Base-by-base conservation (phyloP, 2,113 vertebrate species). In the Urocolius indicus region DNA sequence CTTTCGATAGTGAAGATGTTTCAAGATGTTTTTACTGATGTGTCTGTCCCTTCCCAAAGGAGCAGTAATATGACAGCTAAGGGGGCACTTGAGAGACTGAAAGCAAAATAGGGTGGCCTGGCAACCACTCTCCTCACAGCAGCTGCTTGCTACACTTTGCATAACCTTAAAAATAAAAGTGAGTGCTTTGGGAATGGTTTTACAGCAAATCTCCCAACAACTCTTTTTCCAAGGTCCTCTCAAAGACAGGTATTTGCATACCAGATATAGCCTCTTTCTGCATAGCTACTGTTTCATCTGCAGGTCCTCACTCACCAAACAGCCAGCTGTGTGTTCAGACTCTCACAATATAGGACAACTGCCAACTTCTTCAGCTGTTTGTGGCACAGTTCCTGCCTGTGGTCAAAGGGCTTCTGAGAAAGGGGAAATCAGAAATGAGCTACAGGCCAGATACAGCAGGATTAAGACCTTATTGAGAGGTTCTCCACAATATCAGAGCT, bases 1-100 rank as follows among this genome's bases (percentile, higher is more conserved):
- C 46, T 77, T 71, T 0, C 7, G 75, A 6, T 63, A 76, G 22
- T 0, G 2, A 88, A 49, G 49, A 41, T 5, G 5, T 52, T 68
- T n/a, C 0, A 2, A 81, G 55, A 2, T 6, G 0, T 27, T 90
- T 57, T 73, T 19, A 73, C 14, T 24, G 24, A 21, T 3, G 16
- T 18, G 6, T 7, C 59, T 3, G 1, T n/a, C 54, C 24, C 13
- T 43, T 51, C 24, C 38, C 10, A 1, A 29, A 10, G 10, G 19
- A 63, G 13, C 30, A 16, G 8, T 0, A 10, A 4, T 4, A 8
- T 4, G 16, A 55, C n/a, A 65, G 15, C 54, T 22, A 57, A 52
- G n/a, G 11, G 51, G 30, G 4, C 1, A n/a, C 30, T 11, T n/a
- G 36, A 36, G 85, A 66, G 14, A 16, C 11, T 46, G 11, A 68